A percentile compares a stretch with the other conserved stretches of the same genome.
These are phyloP conservation scores for Olivierus martensii DNA, from an alignment of 1,140 invertebrate genomes.

Conservation along the genomic window DNA sequence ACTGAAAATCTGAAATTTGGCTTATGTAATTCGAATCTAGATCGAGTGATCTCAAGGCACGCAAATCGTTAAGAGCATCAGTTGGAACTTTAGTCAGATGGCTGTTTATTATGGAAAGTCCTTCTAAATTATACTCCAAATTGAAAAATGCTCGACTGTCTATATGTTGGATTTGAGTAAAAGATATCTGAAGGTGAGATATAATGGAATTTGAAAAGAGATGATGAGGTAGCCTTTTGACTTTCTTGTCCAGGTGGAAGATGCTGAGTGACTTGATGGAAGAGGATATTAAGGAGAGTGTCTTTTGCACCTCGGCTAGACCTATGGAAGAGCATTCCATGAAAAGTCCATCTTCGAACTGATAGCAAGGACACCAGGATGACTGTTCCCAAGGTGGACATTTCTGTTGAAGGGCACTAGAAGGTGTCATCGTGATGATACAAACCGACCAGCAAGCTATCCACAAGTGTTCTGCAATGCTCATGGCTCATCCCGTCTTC, in stretches of 20 bases:
- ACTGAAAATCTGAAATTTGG: slow-evolving; percentile 67
- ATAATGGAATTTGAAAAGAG: slow-evolving; percentile 55
- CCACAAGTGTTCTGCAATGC: no score
- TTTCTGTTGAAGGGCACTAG: slow-evolving; percentile 3
- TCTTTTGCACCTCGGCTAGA: slow-evolving; percentile 37
- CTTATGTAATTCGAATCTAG: slow-evolving; percentile 69
- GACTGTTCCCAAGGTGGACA: slow-evolving; percentile 13
- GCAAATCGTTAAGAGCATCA: slow-evolving; percentile 54
- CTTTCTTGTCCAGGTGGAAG: slow-evolving; percentile 62
- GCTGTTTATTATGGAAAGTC: slow-evolving; percentile 60
- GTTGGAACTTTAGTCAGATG: slow-evolving; percentile 64
- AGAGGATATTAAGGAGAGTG: slow-evolving; percentile 36
- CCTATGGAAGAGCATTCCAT: slow-evolving; percentile 70
- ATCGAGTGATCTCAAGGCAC: slow-evolving; percentile 55
- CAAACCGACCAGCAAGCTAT: no score
- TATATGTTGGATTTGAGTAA: slow-evolving; percentile 57
- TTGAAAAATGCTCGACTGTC: slow-evolving; percentile 54
- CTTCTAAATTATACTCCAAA: slow-evolving; percentile 57
- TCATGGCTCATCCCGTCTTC: no score
- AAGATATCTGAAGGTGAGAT: slow-evolving; percentile 55
- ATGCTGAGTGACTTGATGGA: slow-evolving; percentile 68
- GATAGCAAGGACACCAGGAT: slow-evolving; percentile 62
- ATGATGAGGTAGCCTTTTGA: slow-evolving; percentile 49
- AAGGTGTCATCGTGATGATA: background rate
- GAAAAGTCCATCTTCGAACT: slow-evolving; percentile 76